Base-by-base conservation (phyloP, 2,888 invertebrate genomes). In the Drosophila birchii region DNA sequence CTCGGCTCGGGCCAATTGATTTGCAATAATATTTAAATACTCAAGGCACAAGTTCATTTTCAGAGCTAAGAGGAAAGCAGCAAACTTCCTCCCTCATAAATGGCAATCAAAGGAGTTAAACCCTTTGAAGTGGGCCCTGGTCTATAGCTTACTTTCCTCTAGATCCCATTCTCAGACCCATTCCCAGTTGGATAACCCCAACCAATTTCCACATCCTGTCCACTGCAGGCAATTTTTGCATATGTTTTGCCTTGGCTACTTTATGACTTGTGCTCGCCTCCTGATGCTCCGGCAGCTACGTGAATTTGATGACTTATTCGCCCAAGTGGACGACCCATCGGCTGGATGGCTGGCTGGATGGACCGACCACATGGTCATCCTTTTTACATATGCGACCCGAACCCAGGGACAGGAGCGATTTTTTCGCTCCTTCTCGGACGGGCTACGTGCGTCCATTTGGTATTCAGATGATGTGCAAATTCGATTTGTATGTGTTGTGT, bases 381-480 rank as follows among this genome's bases (percentile, higher is more conserved):
- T 66, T 74, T 68, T 86, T 84, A 84, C 86, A 84, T 86, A 79
- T 79, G 67, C 75, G 73, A 45, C 75, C 66, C 57, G 18, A 38
- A 11, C 34, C 55, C 55, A 26, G 36, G 62, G 63, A 44, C 56
- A 73, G 62, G 49, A 69, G 58, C 29, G 67, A 64, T 55, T 67
- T 66, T 44, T 53, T 32, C 54, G 20, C 68, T 34, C 32, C 68
- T 55, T 34, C 56, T 56, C 38, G 49, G 44, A 39, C 55, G 47
- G 62, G 67, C 75, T 91, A 91, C 91, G 91, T 91, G 91, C 86
- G 85, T 73, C 77, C 87, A 91, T 91, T 91, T 91, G 90, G 90
- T 91, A 91, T 91, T 91, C 91, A 91, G 91, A 91, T 91, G 91
- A 91, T 91, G 91, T 90, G 90, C 91, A 89, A 89, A 90, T 89